Base-by-base conservation (phyloP, 1,140 invertebrate genomes). In the Rhopalosiphum padi region DNA sequence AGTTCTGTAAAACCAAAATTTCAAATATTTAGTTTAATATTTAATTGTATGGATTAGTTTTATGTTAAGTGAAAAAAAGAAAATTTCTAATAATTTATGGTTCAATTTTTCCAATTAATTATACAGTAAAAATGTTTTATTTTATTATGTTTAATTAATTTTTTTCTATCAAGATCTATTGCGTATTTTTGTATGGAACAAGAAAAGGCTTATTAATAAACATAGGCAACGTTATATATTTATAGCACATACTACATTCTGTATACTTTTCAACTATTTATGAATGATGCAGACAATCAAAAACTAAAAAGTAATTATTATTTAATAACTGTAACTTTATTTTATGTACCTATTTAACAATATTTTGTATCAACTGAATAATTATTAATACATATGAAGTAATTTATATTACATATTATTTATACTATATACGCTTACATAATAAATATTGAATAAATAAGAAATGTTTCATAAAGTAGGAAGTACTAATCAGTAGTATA, bases 1-100 rank as follows among this genome's bases (percentile, higher is more conserved):
- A 55, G 25, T 93, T 93, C 91, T 93, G 35, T 9, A 91, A 93
- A 93, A 83, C 86, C 22, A 93, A 86, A 93, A 92, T 92, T 91
- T 48, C 1, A 37, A 89, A 37, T 37, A 48, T 51, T 51, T 48
- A 91, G 48, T 60, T 60, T 37, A 43, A 90, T 90, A n/a, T 37
- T 37, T 22, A 41, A 41, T 37, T 6, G 46, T 37, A 83, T 37
- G 18, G 22, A 21, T 2, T 37, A 83, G 37, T 82, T 82, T 68
- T 3, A 68, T 68, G 30, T n/a, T n/a, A n/a, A n/a, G 4, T n/a
- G 2, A n/a, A 68, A 68, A 68, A 77, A n/a, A 15, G 1, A 77
- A 77, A 77, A n/a, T n/a, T 11, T 15, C 15, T n/a, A 77, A 6
- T 77, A 77, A n/a, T n/a, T 77, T 77, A 77, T 68, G n/a, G 15